A percentile compares a stretch with the other conserved stretches of the same genome.
Conservation (phyloP, 2,113 vertebrate genomes). For the Athene cunicularia region DNA sequence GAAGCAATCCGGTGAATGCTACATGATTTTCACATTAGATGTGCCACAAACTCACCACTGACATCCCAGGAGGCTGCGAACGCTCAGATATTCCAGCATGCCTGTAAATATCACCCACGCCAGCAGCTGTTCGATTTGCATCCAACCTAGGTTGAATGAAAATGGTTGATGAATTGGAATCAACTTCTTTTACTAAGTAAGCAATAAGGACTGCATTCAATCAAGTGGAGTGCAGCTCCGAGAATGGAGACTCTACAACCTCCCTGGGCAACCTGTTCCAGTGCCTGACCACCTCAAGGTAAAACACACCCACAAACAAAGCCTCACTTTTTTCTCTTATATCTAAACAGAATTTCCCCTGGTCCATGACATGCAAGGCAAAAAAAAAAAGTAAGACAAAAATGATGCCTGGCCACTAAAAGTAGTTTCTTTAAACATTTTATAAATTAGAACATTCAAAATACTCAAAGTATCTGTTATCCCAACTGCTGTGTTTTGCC, state of each 20-base stretch:
- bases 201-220: background rate
- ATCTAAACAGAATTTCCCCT: background rate
- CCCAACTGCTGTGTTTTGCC: background rate
- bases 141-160: conserved; percentile 78
- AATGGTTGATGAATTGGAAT: background rate
- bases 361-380: background rate
- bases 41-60: conserved; percentile 75
- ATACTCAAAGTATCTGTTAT: background rate
- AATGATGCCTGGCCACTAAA: background rate
- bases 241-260: background rate
- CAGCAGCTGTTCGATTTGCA: conserved; percentile 82
- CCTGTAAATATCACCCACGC: conserved; percentile 88
- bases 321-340: background rate
- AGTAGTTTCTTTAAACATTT: background rate
- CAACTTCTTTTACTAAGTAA: background rate
- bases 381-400: fast-evolving
- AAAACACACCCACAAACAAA: background rate
- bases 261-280: background rate
- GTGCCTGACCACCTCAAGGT: background rate
- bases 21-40: fast-evolving
- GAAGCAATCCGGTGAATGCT: background rate
- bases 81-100: conserved; percentile 87
- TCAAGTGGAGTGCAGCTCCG: background rate
- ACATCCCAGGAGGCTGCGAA: conserved; percentile 77
- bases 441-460: background rate